A percentile compares a stretch with the other conserved stretches of the same genome.
These are phyloP conservation scores for Brachionus asplanchnoidis DNA, from an alignment of 1,140 invertebrate genomes.

Conservation along the genomic window DNA sequence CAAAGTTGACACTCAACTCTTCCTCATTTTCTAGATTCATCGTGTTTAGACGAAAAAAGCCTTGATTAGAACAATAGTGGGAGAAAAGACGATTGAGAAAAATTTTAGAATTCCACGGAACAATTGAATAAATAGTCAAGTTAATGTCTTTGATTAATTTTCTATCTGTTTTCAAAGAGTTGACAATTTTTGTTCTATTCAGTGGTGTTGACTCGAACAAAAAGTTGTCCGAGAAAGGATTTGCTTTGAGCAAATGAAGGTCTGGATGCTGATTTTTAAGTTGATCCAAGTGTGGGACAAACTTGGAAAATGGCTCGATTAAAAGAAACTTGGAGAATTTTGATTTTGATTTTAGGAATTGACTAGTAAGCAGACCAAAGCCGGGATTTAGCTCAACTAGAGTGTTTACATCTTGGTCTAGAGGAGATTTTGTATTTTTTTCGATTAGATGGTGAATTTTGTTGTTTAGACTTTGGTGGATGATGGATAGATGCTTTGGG, in stretches of 20 bases:
- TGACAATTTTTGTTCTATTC: not conserved
- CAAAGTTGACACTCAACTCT: not conserved
- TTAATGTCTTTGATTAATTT: not conserved
- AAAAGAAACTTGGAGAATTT: not conserved
- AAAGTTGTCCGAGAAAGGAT: not conserved
- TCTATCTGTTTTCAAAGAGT: not conserved
- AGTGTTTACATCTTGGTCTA: not conserved
- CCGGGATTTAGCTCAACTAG: slow-evolving; percentile 13
- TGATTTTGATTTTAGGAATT: not conserved
- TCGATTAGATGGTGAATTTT: slow-evolving; percentile 2
- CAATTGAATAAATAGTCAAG: not conserved
- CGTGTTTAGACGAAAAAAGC: slow-evolving; percentile 1
- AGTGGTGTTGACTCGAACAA: not conserved
- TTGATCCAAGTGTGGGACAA: not conserved
- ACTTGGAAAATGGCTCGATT: not conserved
- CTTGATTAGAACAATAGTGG: not conserved
- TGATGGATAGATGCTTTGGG: slow-evolving; percentile 6
- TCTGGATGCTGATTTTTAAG: not conserved
- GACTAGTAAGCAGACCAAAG: not conserved
- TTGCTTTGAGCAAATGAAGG: not conserved
- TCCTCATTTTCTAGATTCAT: not conserved
- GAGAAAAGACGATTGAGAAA: slow-evolving; percentile 15
- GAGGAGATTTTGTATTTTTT: not conserved
- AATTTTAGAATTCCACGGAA: slow-evolving; percentile 32
- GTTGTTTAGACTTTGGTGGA: not conserved